These are phyloP conservation scores for Smittia aterrima DNA, from an alignment of 2,888 invertebrate genomes.

Conservation along the genomic window DNA sequence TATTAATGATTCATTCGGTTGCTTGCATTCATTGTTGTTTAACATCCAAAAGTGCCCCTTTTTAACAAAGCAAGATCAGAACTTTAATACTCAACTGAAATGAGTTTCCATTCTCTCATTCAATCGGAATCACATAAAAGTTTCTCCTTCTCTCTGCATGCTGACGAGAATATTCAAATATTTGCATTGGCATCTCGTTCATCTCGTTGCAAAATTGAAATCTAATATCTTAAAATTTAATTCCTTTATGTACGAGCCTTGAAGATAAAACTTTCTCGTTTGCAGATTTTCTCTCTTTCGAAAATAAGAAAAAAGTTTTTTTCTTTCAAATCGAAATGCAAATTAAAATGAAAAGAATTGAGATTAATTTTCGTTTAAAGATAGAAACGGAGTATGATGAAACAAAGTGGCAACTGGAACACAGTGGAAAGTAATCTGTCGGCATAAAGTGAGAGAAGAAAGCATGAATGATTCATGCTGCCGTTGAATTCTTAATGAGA, in stretches of 20 bases:
- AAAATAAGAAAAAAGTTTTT: not conserved
- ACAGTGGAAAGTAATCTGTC: too few species aligned
- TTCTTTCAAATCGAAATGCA: not conserved
- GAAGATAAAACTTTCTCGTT: too few species aligned
- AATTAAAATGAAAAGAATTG: not conserved
- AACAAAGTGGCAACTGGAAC: constrained; percentile 13
- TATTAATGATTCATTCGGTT: constrained; percentile 22
- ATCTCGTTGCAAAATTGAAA: not conserved
- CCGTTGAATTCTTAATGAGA: not conserved
- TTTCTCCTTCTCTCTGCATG: not conserved
- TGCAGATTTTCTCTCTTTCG: too few species aligned
- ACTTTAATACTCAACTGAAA: too few species aligned
- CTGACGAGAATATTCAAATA: not conserved
- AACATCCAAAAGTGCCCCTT: not conserved
- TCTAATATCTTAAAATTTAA: not conserved
- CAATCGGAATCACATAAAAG: not conserved
- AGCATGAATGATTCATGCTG: constrained; percentile 22
- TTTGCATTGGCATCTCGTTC: not conserved
- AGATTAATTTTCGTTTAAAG: not conserved
- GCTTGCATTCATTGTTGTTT: not conserved
- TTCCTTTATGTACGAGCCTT: not conserved
- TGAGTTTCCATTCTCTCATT: too few species aligned
- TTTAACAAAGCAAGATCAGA: not conserved
- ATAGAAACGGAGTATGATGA: not conserved
- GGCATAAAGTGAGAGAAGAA: not conserved